These are phyloP conservation scores for Yponomeuta malinellus DNA, from an alignment of 2,888 invertebrate genomes.

Conservation along the genomic window DNA sequence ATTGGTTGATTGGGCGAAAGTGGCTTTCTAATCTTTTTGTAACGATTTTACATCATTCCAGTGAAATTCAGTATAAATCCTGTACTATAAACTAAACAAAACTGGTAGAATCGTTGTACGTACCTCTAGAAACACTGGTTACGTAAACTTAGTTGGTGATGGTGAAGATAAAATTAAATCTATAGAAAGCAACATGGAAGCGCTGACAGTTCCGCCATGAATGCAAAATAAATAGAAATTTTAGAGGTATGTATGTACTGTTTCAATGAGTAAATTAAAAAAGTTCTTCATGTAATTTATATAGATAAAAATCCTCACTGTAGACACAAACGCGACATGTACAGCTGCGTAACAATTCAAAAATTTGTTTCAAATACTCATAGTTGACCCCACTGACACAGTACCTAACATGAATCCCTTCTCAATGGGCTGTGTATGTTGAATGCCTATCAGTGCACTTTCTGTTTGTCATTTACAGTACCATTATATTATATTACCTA, in stretches of 20 bases:
- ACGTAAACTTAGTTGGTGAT: conserved; percentile 9
- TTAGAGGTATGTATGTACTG: conserved; percentile 50
- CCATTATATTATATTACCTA: background rate
- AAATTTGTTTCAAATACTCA: background rate
- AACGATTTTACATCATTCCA: conserved; percentile 32
- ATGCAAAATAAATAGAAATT: conserved; percentile 77
- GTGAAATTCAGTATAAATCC: conserved; percentile 19
- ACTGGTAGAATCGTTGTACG: background rate
- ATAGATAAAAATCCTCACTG: background rate
- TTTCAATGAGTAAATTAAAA: background rate
- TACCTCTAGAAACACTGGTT: background rate
- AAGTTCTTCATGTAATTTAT: background rate
- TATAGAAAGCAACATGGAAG: conserved; percentile 76
- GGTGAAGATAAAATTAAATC: conserved; percentile 10
- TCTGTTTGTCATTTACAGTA: background rate
- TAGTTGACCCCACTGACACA: background rate
- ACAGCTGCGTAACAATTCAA: background rate
- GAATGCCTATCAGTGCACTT: background rate
- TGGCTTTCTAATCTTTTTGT: conserved; percentile 65
- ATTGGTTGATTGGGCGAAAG: conserved; percentile 39
- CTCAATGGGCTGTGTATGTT: background rate
- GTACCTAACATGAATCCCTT: background rate
- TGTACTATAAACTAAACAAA: background rate
- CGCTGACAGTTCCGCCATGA: conserved; percentile 77
- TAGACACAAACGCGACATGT: background rate